Evolutionary conservation across 2,888 invertebrate genomes (phyloP), one percentile per base, ranked within the genome.

Genomic region (Tachina grossa): DNA sequence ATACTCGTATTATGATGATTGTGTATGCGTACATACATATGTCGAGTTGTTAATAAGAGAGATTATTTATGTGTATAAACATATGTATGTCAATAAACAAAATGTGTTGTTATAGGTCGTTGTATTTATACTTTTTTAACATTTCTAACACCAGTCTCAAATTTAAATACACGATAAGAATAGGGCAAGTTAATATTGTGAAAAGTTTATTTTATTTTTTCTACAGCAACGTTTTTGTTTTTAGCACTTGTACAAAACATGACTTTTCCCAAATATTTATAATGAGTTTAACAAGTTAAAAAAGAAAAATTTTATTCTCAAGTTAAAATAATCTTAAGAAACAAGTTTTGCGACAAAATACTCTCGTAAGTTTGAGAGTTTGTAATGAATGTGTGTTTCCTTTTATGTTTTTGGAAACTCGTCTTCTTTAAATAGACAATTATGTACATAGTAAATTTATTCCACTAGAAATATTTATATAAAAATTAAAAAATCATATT

Each of bases 61-160:
- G 14, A 22, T 9, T 47, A 13, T 39, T 10, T 57, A 14, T 31
- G 16, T 13, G 55, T 69, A 8, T 65, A 41, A 65, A 22, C 51
- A 16, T 51, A 16, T 47, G n/a, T 51, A 19, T 59, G 43, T 75
- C 59, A 71, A 55, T 57, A 72, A 55, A 66, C 22, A 69, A 19
- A 13, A 45, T 57, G 14, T 83, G 51, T 77, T 83, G 45, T 83
- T 83, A 55, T 68, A 77, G 72, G 51, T 78, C 72, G 51, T 78
- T 83, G 51, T 51, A 47, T 59, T 19, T 47, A 5, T 31, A 39
- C 6, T 53, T 72, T 57, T n/a, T 22, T 51, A 51, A 63, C 43
- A 63, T 68, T 41, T 57, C 57, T 41, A 19, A 77, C 66, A 76
- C 47, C 76, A 65, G 19, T 76, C 76, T 55, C 19, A 76, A 66